Percentiles rank a stretch among this genome's conserved stretches.
Evolutionary conservation across 2,113 vertebrate species (phyloP).

Genomic region (Megatriorchis doriae): DNA sequence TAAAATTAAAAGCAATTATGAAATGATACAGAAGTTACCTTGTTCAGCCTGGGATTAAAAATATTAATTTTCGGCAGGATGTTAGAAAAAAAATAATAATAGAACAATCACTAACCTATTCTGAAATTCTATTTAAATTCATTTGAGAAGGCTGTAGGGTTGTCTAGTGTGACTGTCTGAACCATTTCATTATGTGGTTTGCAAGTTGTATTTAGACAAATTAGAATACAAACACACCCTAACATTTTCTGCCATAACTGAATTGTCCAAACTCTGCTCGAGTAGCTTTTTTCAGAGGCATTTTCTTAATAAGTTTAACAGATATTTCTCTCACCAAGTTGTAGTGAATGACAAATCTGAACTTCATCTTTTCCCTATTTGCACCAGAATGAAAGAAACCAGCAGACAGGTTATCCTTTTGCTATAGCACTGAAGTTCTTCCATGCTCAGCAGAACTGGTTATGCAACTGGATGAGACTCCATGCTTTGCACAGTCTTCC

Average conservation of each 20-base stretch:
- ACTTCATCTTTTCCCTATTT: neutral
- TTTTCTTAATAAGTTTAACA: neutral
- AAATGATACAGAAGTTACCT: neutral
- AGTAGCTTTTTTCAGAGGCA: neutral
- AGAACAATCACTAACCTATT: neutral
- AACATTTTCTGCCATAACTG: neutral
- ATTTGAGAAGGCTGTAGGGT: neutral
- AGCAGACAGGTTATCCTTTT: neutral
- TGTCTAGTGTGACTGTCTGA: neutral
- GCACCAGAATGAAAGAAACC: neutral
- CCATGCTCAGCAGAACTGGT: neutral
- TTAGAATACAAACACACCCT: neutral
- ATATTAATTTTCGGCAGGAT: neutral
- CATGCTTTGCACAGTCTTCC: rapidly evolving
- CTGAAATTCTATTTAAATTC: neutral
- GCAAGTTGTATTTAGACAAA: neutral
- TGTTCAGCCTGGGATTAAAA: neutral
- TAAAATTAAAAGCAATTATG: constrained; percentile 6
- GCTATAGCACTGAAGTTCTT: neutral
- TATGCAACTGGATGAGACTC: neutral
- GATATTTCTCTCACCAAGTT: neutral
- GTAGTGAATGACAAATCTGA: neutral
- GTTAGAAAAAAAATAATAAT: neutral
- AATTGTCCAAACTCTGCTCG: neutral
- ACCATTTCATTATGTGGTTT: neutral